phyloP scores from a whole-genome alignment of 2,113 vertebrate genomes.

The Hippocampus comes region DNA sequence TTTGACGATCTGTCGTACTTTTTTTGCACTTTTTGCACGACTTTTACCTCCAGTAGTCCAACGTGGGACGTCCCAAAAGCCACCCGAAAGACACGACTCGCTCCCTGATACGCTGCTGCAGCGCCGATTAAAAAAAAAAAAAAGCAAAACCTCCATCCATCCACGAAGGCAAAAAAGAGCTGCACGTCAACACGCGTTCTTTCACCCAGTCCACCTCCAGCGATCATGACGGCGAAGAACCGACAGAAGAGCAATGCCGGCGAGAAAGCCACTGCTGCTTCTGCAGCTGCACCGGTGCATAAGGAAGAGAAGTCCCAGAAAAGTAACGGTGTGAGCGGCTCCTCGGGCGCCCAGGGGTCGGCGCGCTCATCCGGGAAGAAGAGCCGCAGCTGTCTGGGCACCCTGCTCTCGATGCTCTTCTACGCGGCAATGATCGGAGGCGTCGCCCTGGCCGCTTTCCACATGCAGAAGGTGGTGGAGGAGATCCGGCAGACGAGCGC shows the following conservation, averaged over 20 bases:
- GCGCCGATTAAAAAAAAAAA: conserved; percentile 17
- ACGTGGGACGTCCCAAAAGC: conserved; percentile 53
- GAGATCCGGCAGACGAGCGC: conserved; percentile 51
- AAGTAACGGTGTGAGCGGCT: conserved; percentile 41
- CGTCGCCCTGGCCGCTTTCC: conserved; percentile 61
- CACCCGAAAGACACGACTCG: conserved; percentile 63
- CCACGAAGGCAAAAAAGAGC: conserved; percentile 52
- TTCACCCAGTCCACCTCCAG: not conserved
- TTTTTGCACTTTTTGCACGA: conserved; percentile 2
- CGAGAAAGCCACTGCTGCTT: conserved; percentile 48
- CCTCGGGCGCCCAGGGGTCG: conserved; percentile 38
- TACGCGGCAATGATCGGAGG: conserved; percentile 60
- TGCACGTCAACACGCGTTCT: not conserved
- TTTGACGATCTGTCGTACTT: conserved; percentile 12
- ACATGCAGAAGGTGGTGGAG: conserved; percentile 64
- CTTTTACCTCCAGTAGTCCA: not conserved
- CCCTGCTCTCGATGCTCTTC: conserved; percentile 38
- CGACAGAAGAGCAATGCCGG: conserved; percentile 55
- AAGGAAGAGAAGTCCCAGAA: conserved; percentile 64
- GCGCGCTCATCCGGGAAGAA: conserved; percentile 20
- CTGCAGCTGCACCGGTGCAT: conserved; percentile 10
- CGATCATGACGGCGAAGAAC: conserved; percentile 68
- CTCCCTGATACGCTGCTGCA: conserved; percentile 68
- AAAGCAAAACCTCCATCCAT: conserved; percentile 24
- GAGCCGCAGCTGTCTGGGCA: conserved; percentile 24